Evolutionary conservation across 2,797 vertebrate species (phyloP).

Genomic region (Ceryle rudis): DNA sequence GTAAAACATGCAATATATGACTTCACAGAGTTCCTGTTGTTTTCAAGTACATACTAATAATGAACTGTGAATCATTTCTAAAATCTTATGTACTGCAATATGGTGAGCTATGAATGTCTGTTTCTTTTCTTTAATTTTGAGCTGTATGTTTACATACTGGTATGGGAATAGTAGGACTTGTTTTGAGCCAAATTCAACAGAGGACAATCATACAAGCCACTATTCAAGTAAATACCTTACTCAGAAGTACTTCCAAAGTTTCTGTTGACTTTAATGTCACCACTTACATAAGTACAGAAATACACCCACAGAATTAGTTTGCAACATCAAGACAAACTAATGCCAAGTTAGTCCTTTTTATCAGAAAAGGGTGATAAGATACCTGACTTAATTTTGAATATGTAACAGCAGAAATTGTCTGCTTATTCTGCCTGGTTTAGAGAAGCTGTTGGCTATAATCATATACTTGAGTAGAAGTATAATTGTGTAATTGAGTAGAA

Average conservation of each 20-base stretch:
- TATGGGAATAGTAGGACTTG: background rate
- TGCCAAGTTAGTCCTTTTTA: background rate
- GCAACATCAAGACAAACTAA: background rate
- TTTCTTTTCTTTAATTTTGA: background rate
- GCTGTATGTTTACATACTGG: background rate
- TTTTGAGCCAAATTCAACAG: background rate
- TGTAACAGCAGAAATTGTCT: background rate
- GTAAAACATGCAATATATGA: background rate
- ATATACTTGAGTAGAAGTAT: background rate
- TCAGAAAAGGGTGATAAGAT: background rate
- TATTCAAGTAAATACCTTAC: background rate
- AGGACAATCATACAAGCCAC: background rate
- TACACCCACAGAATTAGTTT: background rate
- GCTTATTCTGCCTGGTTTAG: background rate
- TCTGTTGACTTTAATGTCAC: conserved; percentile 10
- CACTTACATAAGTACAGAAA: background rate
- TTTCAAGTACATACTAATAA: background rate
- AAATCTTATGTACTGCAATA: background rate
- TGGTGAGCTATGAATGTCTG: background rate
- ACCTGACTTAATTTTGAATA: background rate
- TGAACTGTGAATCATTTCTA: background rate
- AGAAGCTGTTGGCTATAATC: background rate
- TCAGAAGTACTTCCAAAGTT: background rate
- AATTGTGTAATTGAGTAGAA: background rate
- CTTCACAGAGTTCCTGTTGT: background rate